Percentiles rank a stretch among this genome's conserved stretches.
phyloP scores from a whole-genome alignment of 2,113 vertebrate species.

The Cyprinodon tularosa region DNA sequence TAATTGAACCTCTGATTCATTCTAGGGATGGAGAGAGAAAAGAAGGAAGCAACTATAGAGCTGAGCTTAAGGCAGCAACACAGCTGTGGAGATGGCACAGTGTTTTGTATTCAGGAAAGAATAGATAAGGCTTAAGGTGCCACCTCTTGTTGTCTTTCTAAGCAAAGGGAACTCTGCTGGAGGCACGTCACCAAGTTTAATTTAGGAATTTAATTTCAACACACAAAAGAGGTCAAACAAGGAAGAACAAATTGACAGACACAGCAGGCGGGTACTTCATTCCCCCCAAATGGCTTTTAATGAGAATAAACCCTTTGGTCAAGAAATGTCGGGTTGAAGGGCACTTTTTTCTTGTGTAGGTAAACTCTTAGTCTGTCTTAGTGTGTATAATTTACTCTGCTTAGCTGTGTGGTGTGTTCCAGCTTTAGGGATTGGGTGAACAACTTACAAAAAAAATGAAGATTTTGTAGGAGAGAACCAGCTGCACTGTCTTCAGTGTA shows the following conservation, averaged over 20 bases:
- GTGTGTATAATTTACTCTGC: conserved; percentile 11
- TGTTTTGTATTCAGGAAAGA: conserved; percentile 61
- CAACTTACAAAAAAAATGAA: conserved; percentile 53
- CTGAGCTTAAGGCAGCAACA: conserved; percentile 44
- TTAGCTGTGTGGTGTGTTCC: conserved; percentile 37
- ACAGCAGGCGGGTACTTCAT: conserved; percentile 55
- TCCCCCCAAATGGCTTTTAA: conserved; percentile 64
- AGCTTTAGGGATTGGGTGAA: conserved; percentile 31
- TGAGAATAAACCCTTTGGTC: conserved; percentile 58
- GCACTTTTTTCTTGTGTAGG: conserved; percentile 36
- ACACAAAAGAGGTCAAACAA: conserved; percentile 75
- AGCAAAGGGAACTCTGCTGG: conserved; percentile 53
- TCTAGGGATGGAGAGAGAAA: conserved; percentile 13
- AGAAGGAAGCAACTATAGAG: conserved; percentile 4
- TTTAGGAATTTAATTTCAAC: conserved; percentile 79
- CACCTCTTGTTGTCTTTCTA: conserved; percentile 57
- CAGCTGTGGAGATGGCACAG: conserved; percentile 52
- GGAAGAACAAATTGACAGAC: conserved; percentile 73
- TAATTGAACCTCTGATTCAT: conserved; percentile 46
- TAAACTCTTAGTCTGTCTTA: conserved; percentile 26
- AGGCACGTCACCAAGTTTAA: conserved; percentile 71
- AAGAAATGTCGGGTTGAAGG: conserved; percentile 54
- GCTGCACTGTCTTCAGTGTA: conserved; percentile 37
- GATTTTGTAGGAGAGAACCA: conserved; percentile 45
- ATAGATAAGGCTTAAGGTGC: conserved; percentile 55